Percentiles rank a stretch among this genome's conserved stretches.
These are phyloP conservation scores for Cephus sareptanus DNA, from an alignment of 2,888 invertebrate genomes.

Conservation along the genomic window DNA sequence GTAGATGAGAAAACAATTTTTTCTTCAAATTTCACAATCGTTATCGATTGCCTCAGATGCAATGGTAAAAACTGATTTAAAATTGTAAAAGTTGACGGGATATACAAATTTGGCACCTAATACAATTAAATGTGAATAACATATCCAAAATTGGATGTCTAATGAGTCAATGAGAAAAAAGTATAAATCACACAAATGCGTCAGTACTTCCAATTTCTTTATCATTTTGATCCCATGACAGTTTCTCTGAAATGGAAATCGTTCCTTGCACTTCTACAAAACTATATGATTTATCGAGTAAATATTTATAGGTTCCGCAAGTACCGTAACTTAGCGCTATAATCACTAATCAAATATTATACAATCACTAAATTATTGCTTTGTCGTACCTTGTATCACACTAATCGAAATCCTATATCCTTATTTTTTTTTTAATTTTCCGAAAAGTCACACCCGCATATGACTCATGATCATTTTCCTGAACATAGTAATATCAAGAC, in stretches of 20 bases:
- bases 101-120: slow-evolving; percentile 38
- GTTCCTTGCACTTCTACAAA: slow-evolving; percentile 60
- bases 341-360: slow-evolving; percentile 62
- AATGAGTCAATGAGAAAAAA: neutral
- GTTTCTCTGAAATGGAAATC: slow-evolving; percentile 42
- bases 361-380: slow-evolving; percentile 67
- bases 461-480: neutral
- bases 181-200: slow-evolving; percentile 2
- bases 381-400: slow-evolving; percentile 65
- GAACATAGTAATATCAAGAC: neutral
- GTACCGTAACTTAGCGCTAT: slow-evolving; percentile 59
- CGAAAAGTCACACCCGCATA: slow-evolving; percentile 27
- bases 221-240: slow-evolving; percentile 23
- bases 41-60: neutral
- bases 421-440: slow-evolving; percentile 29
- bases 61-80: neutral
- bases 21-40: neutral
- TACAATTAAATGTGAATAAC: slow-evolving; percentile 16
- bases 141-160: neutral
- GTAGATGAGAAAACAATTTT: neutral
- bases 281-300: slow-evolving; percentile 64
- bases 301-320: slow-evolving; percentile 61
- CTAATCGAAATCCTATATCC: slow-evolving; percentile 61
- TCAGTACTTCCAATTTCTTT: slow-evolving; percentile 6
- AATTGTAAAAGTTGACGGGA: neutral